These are phyloP conservation scores for Zosterops pallidus DNA, from an alignment of 2,113 vertebrate species.

Conservation along the genomic window DNA sequence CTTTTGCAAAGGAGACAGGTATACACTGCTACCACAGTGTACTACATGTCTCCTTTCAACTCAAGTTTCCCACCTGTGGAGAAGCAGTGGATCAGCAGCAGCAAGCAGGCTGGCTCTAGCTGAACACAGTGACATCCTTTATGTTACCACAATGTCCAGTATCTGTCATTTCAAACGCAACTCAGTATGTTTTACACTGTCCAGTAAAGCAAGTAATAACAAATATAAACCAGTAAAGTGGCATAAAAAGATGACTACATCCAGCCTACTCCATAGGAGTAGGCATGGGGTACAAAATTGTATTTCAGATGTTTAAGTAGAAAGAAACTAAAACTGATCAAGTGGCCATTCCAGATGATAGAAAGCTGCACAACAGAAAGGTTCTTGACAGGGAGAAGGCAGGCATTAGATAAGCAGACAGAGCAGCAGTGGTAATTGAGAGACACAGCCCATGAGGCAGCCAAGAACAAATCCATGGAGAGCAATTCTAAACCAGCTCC, in stretches of 20 bases:
- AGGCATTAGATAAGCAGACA: background rate
- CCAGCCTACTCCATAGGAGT: background rate
- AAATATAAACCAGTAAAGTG: background rate
- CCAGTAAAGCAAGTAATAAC: background rate
- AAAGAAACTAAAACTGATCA: background rate
- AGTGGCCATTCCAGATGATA: constrained; percentile 6
- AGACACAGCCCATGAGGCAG: background rate
- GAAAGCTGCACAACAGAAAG: constrained; percentile 2
- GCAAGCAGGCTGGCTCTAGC: background rate
- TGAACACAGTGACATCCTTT: background rate
- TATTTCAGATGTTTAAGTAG: background rate
- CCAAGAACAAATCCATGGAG: constrained; percentile 15
- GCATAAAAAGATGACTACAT: background rate
- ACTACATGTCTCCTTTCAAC: background rate
- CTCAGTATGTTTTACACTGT: rapidly evolving
- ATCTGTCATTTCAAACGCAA: background rate
- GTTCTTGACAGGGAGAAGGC: background rate
- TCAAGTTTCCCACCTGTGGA: background rate
- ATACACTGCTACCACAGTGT: background rate
- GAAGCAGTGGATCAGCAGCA: background rate
- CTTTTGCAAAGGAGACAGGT: background rate
- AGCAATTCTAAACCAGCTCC: constrained; percentile 22
- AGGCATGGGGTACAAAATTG: background rate
- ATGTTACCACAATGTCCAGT: background rate
- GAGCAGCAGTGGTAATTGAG: background rate